Conservation (phyloP, 2,113 vertebrate genomes). For the Tragelaphus imberbis region DNA sequence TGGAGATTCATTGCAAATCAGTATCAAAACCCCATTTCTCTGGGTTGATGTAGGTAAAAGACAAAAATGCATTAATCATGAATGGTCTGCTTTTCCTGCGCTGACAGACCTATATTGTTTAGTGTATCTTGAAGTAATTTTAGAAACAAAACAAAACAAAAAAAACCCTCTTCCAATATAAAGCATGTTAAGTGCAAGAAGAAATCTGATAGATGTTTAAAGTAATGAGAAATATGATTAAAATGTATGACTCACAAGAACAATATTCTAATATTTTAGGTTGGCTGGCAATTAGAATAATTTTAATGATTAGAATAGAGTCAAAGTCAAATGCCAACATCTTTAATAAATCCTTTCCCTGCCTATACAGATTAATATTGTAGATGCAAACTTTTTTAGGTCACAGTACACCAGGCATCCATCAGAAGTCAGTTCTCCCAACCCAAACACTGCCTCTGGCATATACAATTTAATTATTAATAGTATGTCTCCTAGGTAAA, state of each 20-base stretch:
- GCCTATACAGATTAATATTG: slow-evolving; percentile 88
- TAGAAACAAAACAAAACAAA: slow-evolving; percentile 63
- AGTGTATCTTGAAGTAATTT: slow-evolving; percentile 76
- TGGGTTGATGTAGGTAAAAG: slow-evolving; percentile 73
- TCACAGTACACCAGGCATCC: slow-evolving; percentile 90
- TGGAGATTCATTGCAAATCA: slow-evolving; percentile 64
- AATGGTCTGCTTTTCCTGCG: slow-evolving; percentile 66
- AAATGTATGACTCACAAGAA: slow-evolving; percentile 86
- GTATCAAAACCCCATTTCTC: slow-evolving; percentile 48
- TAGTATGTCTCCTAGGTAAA: slow-evolving; percentile 93
- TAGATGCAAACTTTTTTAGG: slow-evolving; percentile 92
- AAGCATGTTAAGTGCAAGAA: slow-evolving; percentile 74
- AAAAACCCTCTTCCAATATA: slow-evolving; percentile 62
- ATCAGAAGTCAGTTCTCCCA: slow-evolving; percentile 91
- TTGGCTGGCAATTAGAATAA: slow-evolving; percentile 85
- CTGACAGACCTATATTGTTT: slow-evolving; percentile 74
- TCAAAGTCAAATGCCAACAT: slow-evolving; percentile 86
- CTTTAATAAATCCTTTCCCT: slow-evolving; percentile 89
- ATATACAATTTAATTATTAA: slow-evolving; percentile 98
- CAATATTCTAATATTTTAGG: slow-evolving; percentile 81
- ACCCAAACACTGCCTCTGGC: slow-evolving; percentile 91
- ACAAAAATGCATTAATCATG: slow-evolving; percentile 72
- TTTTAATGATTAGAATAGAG: slow-evolving; percentile 87
- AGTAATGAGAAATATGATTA: slow-evolving; percentile 87
- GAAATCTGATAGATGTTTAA: slow-evolving; percentile 76